Conservation (phyloP, 2,888 invertebrate species). For the Lissocephala sabroskyi region DNA sequence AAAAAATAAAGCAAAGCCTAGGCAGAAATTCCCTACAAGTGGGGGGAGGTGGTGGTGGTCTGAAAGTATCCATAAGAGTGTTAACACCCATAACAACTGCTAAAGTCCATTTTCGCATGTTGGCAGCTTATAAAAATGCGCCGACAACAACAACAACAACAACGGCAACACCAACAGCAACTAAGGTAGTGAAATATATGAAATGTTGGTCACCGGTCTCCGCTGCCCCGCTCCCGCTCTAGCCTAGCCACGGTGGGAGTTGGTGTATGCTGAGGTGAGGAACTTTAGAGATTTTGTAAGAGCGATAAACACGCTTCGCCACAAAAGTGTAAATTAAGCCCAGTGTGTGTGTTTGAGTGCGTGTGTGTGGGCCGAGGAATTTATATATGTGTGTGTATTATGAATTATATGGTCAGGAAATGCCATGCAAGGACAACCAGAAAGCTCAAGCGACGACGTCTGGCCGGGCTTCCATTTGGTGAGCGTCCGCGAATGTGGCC, state of each 20-base stretch:
- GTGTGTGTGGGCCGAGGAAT: constrained; percentile 46
- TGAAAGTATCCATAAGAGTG: constrained; percentile 43
- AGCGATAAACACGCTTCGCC: constrained; percentile 62
- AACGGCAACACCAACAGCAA: no score
- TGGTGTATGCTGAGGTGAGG: constrained; percentile 26
- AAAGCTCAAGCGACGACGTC: constrained; percentile 7
- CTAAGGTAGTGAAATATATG: constrained; percentile 1
- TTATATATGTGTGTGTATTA: no score
- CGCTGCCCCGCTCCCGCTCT: constrained; percentile 1
- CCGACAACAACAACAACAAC: constrained; percentile 36
- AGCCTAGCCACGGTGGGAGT: constrained; percentile 3
- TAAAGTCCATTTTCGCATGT: constrained; percentile 70
- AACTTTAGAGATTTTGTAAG: constrained; percentile 59
- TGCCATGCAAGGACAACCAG: constrained; percentile 53
- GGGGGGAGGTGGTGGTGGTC: constrained; percentile 15
- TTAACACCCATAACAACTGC: constrained; percentile 67
- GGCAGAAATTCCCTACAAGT: constrained; percentile 17
- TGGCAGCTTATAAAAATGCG: constrained; percentile 66
- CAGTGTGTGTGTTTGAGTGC: constrained; percentile 32
- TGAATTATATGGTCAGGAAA: constrained; percentile 39
- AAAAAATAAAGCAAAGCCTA: constrained; percentile 25
- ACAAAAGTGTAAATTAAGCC: constrained; percentile 66
- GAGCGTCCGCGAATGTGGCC: constrained; percentile 33
- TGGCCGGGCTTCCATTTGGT: constrained; percentile 56
- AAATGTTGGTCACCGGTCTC: constrained; percentile 7